phyloP scores from a whole-genome alignment of 2,797 vertebrate species.

The Rhinoraja longicauda region DNA sequence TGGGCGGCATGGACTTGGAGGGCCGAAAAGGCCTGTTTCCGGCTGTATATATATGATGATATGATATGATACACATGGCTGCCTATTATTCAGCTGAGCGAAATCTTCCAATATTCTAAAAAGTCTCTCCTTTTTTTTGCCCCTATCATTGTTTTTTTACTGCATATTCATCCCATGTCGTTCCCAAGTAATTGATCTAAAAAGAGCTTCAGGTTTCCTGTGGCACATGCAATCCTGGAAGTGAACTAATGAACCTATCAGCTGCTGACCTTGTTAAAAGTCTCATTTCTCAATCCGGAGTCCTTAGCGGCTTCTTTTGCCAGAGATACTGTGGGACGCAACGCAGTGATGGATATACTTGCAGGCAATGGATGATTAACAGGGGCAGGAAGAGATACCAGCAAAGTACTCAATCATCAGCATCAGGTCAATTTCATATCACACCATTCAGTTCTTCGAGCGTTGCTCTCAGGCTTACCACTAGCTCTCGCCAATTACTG shows the following conservation, averaged over 20 bases:
- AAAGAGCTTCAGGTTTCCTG: not conserved
- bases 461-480: not conserved
- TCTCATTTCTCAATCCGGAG: constrained; percentile 3
- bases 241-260: constrained; percentile 12
- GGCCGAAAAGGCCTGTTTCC: no score
- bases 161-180: not conserved
- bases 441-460: constrained; percentile 4
- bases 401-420: constrained; percentile 41
- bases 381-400: constrained; percentile 29
- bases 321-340: not conserved
- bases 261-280: constrained; percentile 26
- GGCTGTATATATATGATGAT: no score
- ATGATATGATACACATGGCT: constrained; percentile 41
- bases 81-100: not conserved
- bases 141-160: not conserved
- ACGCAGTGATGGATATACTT: constrained; percentile 39
- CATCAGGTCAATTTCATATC: constrained; percentile 40
- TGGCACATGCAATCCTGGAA: not conserved
- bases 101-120: not conserved
- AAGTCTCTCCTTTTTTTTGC: not conserved
- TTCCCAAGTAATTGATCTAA: constrained; percentile 2
- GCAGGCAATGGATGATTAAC: constrained; percentile 40
- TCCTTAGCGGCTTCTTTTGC: not conserved
- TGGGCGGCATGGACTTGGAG: no score
- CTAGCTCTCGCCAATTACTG: not conserved